Evolutionary conservation across 1,140 invertebrate genomes (phyloP).

Genomic region (Sitobion miscanthi): DNA sequence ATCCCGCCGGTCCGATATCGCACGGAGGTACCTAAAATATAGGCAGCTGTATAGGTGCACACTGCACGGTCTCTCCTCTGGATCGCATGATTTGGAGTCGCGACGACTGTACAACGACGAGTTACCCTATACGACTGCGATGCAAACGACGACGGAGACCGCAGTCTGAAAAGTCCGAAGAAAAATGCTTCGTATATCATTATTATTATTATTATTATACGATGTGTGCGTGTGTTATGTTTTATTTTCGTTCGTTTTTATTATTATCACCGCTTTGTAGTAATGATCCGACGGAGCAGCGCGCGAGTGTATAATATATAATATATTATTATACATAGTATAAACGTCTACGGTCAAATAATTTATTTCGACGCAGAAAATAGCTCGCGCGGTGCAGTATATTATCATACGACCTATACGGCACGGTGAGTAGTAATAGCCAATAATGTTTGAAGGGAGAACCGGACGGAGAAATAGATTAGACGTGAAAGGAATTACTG

Average conservation of each 20-base stretch:
- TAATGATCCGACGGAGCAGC: background rate
- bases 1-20: background rate
- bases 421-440: background rate
- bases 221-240: background rate
- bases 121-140: no score
- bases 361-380: conserved; percentile 36
- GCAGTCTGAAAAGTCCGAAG: background rate
- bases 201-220: no score
- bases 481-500: conserved; percentile 30
- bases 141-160: no score
- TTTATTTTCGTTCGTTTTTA: background rate
- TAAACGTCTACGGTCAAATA: conserved; percentile 36
- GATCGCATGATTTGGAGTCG: background rate
- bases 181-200: background rate
- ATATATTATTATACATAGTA: background rate
- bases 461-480: conserved; percentile 41
- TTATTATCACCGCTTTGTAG: conserved; percentile 31
- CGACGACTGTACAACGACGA: background rate
- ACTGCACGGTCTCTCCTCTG: background rate
- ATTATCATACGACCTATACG: background rate
- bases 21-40: no score
- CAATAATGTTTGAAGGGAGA: conserved; percentile 34
- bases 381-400: background rate
- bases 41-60: no score
- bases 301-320: background rate